A percentile compares a stretch with the other conserved stretches of the same genome.
Conservation (phyloP, 2,113 vertebrate species). For the Sander lucioperca region DNA sequence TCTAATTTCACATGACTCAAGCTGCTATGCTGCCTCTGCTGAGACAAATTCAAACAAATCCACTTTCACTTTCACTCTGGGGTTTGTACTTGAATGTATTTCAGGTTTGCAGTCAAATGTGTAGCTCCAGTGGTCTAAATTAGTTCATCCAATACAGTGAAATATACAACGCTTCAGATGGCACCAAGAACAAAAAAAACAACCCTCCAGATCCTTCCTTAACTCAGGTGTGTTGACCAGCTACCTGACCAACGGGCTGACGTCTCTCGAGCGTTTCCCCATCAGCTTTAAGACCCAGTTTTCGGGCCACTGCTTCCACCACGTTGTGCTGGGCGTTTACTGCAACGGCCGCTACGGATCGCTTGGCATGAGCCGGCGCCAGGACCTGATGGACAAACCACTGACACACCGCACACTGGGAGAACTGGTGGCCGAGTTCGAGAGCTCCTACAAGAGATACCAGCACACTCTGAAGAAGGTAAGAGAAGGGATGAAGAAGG, state of each 20-base stretch:
- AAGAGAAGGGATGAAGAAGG: background rate
- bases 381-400: slow-evolving; percentile 96
- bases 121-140: background rate
- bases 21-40: slow-evolving; percentile 12
- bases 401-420: slow-evolving; percentile 93
- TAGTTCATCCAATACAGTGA: background rate
- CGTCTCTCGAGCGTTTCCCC: slow-evolving; percentile 94
- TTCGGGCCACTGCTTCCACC: slow-evolving; percentile 96
- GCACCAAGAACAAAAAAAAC: no score
- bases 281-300: slow-evolving; percentile 99
- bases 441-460: slow-evolving; percentile 95
- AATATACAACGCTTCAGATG: background rate
- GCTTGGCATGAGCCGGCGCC: slow-evolving; percentile 95
- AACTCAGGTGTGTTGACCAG: slow-evolving; percentile 83
- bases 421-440: slow-evolving; percentile 96
- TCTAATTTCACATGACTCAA: slow-evolving; percentile 8
- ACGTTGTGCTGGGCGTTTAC: slow-evolving; percentile 96
- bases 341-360: slow-evolving; percentile 94
- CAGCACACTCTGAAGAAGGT: slow-evolving; percentile 95
- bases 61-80: background rate
- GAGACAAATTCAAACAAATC: slow-evolving; percentile 23
- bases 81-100: background rate
- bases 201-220: slow-evolving; percentile 39
- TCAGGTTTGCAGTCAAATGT: background rate
- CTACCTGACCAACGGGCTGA: slow-evolving; percentile 96